Percentiles rank a stretch among this genome's conserved stretches.
These are phyloP conservation scores for Geopemphigus sp. DNA, from an alignment of 1,140 invertebrate species.

Conservation along the genomic window DNA sequence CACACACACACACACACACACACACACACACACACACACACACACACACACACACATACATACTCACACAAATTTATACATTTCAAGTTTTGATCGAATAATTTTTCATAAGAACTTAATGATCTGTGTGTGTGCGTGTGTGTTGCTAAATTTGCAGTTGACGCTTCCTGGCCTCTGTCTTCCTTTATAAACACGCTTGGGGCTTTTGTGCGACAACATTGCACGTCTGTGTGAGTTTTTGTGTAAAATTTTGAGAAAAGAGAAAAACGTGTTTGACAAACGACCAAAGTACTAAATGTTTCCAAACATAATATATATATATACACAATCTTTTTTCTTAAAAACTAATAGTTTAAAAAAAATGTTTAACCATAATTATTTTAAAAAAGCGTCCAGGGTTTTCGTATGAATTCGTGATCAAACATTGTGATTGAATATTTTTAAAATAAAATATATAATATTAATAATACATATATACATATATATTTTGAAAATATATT, in stretches of 20 bases:
- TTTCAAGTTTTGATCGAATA: conserved; percentile 3
- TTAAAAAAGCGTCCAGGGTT: conserved; percentile 47
- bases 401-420: conserved; percentile 49
- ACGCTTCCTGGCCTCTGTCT: conserved; percentile 7
- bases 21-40: too few species aligned
- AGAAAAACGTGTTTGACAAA: conserved; percentile 4
- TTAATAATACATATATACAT: conserved; percentile 20
- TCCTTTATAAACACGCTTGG: conserved; percentile 13
- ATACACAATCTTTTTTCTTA: conserved; percentile 1
- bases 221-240: conserved; percentile 3
- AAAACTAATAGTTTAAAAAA: conserved; percentile 32
- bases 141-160: not conserved
- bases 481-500: conserved; percentile 46
- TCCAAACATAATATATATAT: conserved; percentile 13
- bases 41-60: too few species aligned
- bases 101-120: not conserved
- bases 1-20: too few species aligned
- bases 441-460: conserved; percentile 46
- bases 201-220: not conserved
- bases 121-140: conserved; percentile 4
- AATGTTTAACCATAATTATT: conserved; percentile 45
- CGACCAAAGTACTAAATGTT: conserved; percentile 32
- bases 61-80: conserved; percentile 18
- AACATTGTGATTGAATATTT: conserved; percentile 50
- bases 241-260: not conserved